phyloP scores from a whole-genome alignment of 2,888 invertebrate genomes.

The Lepidocyrtinus sp. region DNA sequence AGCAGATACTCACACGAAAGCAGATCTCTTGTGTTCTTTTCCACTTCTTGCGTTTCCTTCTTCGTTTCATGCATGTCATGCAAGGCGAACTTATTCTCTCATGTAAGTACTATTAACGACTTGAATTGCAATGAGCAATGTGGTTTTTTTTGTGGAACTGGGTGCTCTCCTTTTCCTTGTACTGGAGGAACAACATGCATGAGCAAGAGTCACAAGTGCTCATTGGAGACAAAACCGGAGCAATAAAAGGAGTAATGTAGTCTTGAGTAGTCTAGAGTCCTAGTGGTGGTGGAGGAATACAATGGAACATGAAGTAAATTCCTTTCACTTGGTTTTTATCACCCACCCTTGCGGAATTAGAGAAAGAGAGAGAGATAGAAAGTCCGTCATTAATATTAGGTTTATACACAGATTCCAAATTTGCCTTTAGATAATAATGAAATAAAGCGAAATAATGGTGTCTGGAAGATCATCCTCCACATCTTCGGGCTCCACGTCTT shows the following conservation, averaged over 20 bases:
- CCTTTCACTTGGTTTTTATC: slow-evolving; percentile 26
- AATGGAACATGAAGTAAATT: slow-evolving; percentile 21
- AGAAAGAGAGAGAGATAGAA: too few species aligned
- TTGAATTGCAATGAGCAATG: slow-evolving; percentile 13
- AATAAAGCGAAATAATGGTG: slow-evolving; percentile 45
- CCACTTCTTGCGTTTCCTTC: not conserved
- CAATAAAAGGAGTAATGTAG: not conserved
- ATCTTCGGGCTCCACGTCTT: slow-evolving; percentile 38
- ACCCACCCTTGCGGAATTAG: slow-evolving; percentile 1
- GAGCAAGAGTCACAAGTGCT: not conserved
- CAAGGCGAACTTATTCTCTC: not conserved
- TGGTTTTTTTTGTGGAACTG: slow-evolving; percentile 30
- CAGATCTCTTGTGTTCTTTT: not conserved
- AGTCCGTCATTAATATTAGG: too few species aligned
- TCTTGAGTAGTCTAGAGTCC: too few species aligned
- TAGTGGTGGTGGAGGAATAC: slow-evolving; percentile 28
- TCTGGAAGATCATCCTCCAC: slow-evolving; percentile 46
- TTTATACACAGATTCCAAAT: too few species aligned
- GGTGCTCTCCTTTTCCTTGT: slow-evolving; percentile 15
- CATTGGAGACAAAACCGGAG: not conserved
- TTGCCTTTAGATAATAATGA: slow-evolving; percentile 6
- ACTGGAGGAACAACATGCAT: not conserved
- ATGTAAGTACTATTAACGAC: not conserved
- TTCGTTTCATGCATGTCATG: not conserved
- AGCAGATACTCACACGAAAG: not conserved